Percentiles rank a stretch among this genome's conserved stretches.
These are phyloP conservation scores for Pelobates fuscus DNA, from an alignment of 2,113 vertebrate genomes.

Conservation along the genomic window DNA sequence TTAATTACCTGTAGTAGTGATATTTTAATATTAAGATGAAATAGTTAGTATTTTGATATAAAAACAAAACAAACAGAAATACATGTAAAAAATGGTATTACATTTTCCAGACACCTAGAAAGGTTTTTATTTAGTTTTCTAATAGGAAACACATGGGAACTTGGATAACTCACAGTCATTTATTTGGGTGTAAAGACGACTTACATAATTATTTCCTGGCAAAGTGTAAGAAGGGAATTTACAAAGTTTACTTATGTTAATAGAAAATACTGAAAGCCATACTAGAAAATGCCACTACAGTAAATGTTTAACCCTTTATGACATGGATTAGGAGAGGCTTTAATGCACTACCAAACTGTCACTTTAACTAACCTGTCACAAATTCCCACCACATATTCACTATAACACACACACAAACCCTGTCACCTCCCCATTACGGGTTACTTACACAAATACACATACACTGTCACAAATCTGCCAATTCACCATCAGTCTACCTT, in stretches of 20 bases:
- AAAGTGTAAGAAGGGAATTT: neutral
- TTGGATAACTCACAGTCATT: neutral
- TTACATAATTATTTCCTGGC: slow-evolving; percentile 27
- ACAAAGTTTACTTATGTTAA: slow-evolving; percentile 2
- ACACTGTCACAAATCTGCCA: no score
- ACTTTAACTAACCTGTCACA: no score
- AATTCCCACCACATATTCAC: no score
- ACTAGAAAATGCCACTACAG: neutral
- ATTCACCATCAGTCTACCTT: no score
- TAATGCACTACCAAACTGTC: no score
- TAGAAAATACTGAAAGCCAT: neutral
- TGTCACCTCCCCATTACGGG: no score
- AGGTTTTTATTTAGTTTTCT: neutral
- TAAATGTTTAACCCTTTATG: neutral
- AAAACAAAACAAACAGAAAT: neutral
- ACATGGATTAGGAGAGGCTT: no score
- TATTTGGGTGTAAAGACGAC: neutral
- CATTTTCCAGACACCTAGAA: neutral
- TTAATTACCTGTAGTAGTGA: no score
- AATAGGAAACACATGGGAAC: slow-evolving; percentile 5
- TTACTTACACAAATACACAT: no score
- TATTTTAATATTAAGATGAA: no score
- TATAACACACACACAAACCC: no score
- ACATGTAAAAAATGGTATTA: neutral
- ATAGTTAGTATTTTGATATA: no score